Conservation (phyloP, 2,888 invertebrate species). For the Metopia argyrocephala region DNA sequence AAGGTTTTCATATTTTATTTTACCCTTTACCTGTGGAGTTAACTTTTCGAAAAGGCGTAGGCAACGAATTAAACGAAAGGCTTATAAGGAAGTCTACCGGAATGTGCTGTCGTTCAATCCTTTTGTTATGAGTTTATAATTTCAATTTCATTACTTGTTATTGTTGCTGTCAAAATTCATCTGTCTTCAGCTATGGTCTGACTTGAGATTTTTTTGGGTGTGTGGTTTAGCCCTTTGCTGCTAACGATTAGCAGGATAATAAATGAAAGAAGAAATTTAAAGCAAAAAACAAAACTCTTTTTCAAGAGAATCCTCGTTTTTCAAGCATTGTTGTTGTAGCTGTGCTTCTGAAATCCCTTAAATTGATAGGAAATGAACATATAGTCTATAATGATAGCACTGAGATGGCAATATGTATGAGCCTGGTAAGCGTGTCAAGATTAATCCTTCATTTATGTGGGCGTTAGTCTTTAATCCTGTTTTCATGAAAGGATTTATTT, state of each 20-base stretch:
- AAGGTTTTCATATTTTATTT: no score
- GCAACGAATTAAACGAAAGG: constrained; percentile 56
- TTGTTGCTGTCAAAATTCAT: neutral
- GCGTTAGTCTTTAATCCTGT: constrained; percentile 43
- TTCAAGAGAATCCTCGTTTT: constrained; percentile 1
- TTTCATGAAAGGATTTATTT: constrained; percentile 41
- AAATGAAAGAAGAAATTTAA: constrained; percentile 28
- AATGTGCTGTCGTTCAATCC: constrained; percentile 19
- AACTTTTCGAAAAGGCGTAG: neutral
- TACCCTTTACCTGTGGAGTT: no score
- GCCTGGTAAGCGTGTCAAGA: constrained; percentile 49
- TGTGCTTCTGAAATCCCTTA: constrained; percentile 22
- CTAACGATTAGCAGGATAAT: constrained; percentile 60
- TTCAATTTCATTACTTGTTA: no score
- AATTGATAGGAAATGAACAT: constrained; percentile 27
- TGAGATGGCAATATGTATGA: constrained; percentile 2
- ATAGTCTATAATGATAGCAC: constrained; percentile 23
- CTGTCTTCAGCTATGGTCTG: constrained; percentile 6
- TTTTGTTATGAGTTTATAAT: constrained; percentile 45
- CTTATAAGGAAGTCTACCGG: constrained; percentile 30
- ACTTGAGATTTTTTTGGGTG: constrained; percentile 62
- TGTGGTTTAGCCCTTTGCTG: constrained; percentile 64
- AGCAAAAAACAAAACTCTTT: constrained; percentile 5
- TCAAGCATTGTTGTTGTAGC: constrained; percentile 1
- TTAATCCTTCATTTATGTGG: constrained; percentile 30